These are phyloP conservation scores for Mimumesa dahlbomi DNA, from an alignment of 2,888 invertebrate species.

Conservation along the genomic window DNA sequence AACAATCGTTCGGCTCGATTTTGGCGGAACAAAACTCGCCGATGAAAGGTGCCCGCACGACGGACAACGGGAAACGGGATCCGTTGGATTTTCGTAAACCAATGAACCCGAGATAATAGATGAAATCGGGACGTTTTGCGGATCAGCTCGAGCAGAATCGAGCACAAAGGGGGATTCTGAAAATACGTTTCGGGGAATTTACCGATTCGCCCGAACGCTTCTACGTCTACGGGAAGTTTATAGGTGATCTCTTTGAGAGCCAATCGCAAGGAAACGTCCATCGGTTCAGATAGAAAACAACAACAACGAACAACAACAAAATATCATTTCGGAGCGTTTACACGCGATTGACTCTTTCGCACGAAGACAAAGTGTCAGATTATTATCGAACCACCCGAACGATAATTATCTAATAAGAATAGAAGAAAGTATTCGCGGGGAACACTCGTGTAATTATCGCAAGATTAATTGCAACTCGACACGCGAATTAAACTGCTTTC, in stretches of 20 bases:
- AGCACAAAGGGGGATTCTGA: constrained; percentile 18
- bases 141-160: not conserved
- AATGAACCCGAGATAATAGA: constrained; percentile 19
- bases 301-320: too few relatives aligned
- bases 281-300: constrained; percentile 10
- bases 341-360: too few relatives aligned
- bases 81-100: constrained; percentile 19
- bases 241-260: constrained; percentile 29
- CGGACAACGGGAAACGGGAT: constrained; percentile 16
- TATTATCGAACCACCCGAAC: not conserved
- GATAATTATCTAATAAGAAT: too few relatives aligned
- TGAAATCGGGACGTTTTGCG: constrained; percentile 19
- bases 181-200: constrained; percentile 33
- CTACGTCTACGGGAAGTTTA: not conserved
- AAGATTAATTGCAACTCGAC: not conserved
- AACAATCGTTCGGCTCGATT: too few relatives aligned
- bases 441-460: not conserved
- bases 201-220: constrained; percentile 24
- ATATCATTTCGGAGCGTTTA: too few relatives aligned
- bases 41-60: too few relatives aligned
- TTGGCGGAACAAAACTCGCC: too few relatives aligned
- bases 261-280: constrained; percentile 37
- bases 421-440: too few relatives aligned
- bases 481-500: not conserved
- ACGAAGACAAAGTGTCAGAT: too few relatives aligned